Conservation (phyloP, 37 sponge, comb jelly and placozoan species). For the Lycopodina hypogea region DNA sequence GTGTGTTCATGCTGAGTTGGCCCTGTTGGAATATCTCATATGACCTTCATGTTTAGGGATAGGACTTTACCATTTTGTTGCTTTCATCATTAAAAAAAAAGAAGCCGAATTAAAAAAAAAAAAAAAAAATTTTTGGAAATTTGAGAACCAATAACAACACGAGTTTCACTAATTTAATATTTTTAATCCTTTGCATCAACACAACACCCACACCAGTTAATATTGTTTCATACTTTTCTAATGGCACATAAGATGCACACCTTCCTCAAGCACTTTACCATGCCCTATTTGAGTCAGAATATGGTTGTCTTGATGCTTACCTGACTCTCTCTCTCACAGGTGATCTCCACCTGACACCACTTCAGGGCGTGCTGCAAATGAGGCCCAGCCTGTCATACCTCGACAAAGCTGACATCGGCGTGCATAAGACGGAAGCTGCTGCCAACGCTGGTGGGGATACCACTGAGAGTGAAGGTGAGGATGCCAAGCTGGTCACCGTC, state of each 20-base stretch:
- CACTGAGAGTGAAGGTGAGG: slow-evolving; percentile 73
- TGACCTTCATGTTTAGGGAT: too few relatives aligned
- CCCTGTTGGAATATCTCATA: too few relatives aligned
- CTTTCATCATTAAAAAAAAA: too few relatives aligned
- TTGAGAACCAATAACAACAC: too few relatives aligned
- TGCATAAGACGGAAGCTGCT: background rate
- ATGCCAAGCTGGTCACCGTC: slow-evolving; percentile 65
- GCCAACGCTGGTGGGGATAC: slow-evolving; percentile 17
- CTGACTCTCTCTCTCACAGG: slow-evolving; percentile 5
- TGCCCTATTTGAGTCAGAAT: too few relatives aligned
- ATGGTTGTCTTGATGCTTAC: background rate
- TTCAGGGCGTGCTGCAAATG: slow-evolving; percentile 52
- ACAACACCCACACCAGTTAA: background rate
- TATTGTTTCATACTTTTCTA: background rate
- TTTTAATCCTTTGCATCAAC: background rate
- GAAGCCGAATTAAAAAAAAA: too few relatives aligned
- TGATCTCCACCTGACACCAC: slow-evolving; percentile 74
- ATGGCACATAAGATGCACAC: too few relatives aligned
- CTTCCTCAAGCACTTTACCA: too few relatives aligned
- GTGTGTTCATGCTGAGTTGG: too few relatives aligned
- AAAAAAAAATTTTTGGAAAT: too few relatives aligned
- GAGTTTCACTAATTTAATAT: too few relatives aligned
- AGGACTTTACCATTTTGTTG: too few relatives aligned
- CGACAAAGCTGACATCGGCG: slow-evolving; percentile 35
- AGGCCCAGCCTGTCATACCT: slow-evolving; percentile 51